These are phyloP conservation scores for Spilosoma lubricipeda DNA, from an alignment of 2,888 invertebrate genomes.

Conservation along the genomic window DNA sequence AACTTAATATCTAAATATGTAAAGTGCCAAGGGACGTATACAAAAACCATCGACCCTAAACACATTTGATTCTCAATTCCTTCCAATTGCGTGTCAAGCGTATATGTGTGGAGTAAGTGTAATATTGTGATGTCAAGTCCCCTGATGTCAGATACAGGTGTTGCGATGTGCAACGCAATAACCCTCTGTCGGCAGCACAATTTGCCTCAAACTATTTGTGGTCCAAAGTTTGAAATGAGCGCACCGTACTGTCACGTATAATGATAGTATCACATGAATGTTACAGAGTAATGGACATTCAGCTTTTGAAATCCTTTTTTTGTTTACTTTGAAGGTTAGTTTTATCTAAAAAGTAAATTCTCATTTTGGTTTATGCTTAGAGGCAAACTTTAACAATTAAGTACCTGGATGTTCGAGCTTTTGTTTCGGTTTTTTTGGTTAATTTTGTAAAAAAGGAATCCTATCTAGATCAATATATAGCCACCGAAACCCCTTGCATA, in stretches of 20 bases:
- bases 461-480: too few relatives aligned
- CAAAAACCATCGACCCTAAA: background rate
- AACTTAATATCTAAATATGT: too few relatives aligned
- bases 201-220: conserved; percentile 62
- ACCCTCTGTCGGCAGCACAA: conserved; percentile 56
- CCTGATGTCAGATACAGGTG: conserved; percentile 75
- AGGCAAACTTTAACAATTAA: too few relatives aligned
- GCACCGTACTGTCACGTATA: conserved; percentile 26
- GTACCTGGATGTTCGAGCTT: too few relatives aligned
- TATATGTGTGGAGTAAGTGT: conserved; percentile 61
- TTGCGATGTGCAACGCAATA: conserved; percentile 70
- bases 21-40: background rate
- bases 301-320: conserved; percentile 9
- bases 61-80: conserved; percentile 35
- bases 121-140: conserved; percentile 62
- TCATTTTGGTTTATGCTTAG: too few relatives aligned
- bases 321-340: background rate
- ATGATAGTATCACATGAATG: conserved; percentile 22
- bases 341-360: too few relatives aligned
- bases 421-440: too few relatives aligned
- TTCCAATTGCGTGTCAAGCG: conserved; percentile 34
- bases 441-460: too few relatives aligned
- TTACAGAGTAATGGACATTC: conserved; percentile 10
- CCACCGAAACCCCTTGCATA: too few relatives aligned
- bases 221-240: conserved; percentile 51